A percentile compares a stretch with the other conserved stretches of the same genome.
Evolutionary conservation across 1,140 invertebrate species (phyloP).

Genomic region (Condylostylus longicornis): DNA sequence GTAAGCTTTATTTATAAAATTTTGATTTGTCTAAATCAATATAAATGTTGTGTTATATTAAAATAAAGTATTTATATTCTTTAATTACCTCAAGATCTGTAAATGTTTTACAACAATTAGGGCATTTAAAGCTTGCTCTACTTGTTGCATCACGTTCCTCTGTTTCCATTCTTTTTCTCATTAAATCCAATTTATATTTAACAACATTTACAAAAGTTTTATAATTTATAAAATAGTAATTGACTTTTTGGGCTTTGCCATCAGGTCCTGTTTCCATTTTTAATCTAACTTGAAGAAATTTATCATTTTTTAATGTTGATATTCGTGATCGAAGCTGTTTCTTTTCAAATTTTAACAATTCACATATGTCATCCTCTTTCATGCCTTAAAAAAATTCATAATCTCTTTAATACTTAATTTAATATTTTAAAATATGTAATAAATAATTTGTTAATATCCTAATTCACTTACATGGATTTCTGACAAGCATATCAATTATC

Average conservation of each 20-base stretch:
- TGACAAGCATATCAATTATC: constrained; percentile 86
- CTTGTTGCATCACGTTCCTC: constrained; percentile 88
- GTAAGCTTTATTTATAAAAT: background rate
- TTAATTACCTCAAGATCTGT: constrained; percentile 60
- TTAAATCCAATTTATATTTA: constrained; percentile 91
- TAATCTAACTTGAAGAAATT: constrained; percentile 83
- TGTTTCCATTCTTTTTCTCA: constrained; percentile 88
- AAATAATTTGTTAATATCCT: constrained; percentile 1
- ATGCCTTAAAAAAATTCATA: constrained; percentile 42
- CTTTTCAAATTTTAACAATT: constrained; percentile 83
- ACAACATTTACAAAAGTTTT: constrained; percentile 95
- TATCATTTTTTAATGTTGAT: constrained; percentile 75
- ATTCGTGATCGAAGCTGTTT: constrained; percentile 84
- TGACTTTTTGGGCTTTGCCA: constrained; percentile 92
- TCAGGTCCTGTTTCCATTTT: constrained; percentile 90
- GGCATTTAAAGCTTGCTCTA: constrained; percentile 88
- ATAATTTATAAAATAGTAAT: constrained; percentile 97
- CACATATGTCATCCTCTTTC: constrained; percentile 94
- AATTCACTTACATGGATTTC: constrained; percentile 66
- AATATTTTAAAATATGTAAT: constrained; percentile 6
- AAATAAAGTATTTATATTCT: background rate
- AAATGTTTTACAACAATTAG: constrained; percentile 79
- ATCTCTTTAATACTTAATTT: constrained; percentile 5
- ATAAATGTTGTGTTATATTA: background rate
- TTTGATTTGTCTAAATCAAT: background rate